A percentile compares a stretch with the other conserved stretches of the same genome.
phyloP scores from a whole-genome alignment of 2,113 vertebrate genomes.

The Leptobrachium leishanense region DNA sequence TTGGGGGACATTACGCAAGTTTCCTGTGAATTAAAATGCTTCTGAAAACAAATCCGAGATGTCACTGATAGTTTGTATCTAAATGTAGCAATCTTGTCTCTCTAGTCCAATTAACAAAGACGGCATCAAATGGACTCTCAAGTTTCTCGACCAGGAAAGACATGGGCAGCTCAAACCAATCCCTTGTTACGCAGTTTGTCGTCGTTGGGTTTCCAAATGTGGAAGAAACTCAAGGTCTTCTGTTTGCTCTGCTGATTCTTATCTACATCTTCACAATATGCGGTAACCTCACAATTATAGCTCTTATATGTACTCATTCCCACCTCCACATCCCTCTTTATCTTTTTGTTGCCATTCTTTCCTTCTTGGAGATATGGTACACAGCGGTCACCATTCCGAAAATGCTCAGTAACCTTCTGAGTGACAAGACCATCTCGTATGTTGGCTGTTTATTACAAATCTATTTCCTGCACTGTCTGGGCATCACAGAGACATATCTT shows the following conservation, averaged over 20 bases:
- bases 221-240: background rate
- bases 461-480: conserved; percentile 40
- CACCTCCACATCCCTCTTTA: conserved; percentile 37
- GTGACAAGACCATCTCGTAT: conserved; percentile 15
- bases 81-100: too few relatives aligned
- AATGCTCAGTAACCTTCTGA: conserved; percentile 38
- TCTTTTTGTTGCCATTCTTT: conserved; percentile 31
- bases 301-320: conserved; percentile 1
- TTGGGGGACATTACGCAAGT: too few relatives aligned
- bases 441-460: conserved; percentile 39
- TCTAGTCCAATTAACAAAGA: too few relatives aligned
- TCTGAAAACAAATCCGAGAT: too few relatives aligned
- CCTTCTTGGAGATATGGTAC: conserved; percentile 42
- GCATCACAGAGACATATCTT: conserved; percentile 33
- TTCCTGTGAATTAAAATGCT: too few relatives aligned
- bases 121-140: too few relatives aligned
- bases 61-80: too few relatives aligned
- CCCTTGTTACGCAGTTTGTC: conserved; percentile 41
- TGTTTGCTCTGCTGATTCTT: conserved; percentile 31
- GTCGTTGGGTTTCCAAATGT: conserved; percentile 31
- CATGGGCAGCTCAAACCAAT: conserved; percentile 20
- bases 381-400: conserved; percentile 47
- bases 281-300: conserved; percentile 27
- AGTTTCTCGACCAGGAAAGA: background rate
- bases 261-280: conserved; percentile 29